Conservation (phyloP, 64 coral and sea anemone genomes). For the Actinia equina region DNA sequence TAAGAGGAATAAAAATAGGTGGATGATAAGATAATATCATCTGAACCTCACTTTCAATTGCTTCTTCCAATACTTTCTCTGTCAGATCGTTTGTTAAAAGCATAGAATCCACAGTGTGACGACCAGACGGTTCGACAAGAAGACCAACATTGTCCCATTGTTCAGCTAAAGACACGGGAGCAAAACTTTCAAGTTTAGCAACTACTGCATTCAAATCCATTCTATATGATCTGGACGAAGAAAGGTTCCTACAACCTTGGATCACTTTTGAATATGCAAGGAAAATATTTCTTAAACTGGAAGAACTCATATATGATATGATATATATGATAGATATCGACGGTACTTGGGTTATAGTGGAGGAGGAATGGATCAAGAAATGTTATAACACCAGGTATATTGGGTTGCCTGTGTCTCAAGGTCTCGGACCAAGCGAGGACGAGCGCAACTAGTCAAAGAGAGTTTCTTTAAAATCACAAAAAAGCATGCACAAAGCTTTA, state of each 20-base stretch:
- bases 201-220: slow-evolving; percentile 93
- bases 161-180: slow-evolving; percentile 80
- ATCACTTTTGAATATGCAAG: neutral
- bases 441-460: too few species aligned
- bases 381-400: neutral
- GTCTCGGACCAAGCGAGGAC: too few species aligned
- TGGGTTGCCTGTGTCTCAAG: neutral
- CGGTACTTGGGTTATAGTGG: too few species aligned
- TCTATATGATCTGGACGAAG: neutral
- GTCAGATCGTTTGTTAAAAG: slow-evolving; percentile 93
- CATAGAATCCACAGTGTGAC: slow-evolving; percentile 72
- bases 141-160: slow-evolving; percentile 97
- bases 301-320: too few species aligned
- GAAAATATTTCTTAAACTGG: neutral
- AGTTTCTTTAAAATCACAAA: too few species aligned
- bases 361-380: neutral
- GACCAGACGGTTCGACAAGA: slow-evolving; percentile 75
- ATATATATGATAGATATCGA: too few species aligned
- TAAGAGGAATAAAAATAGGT: slow-evolving; percentile 91
- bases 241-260: neutral
- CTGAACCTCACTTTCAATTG: slow-evolving; percentile 63
- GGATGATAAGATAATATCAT: slow-evolving; percentile 95
- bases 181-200: slow-evolving; percentile 63
- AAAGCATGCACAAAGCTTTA: neutral
- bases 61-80: slow-evolving; percentile 82